phyloP scores from a whole-genome alignment of 2,888 invertebrate species.

The Chironomus tentans region DNA sequence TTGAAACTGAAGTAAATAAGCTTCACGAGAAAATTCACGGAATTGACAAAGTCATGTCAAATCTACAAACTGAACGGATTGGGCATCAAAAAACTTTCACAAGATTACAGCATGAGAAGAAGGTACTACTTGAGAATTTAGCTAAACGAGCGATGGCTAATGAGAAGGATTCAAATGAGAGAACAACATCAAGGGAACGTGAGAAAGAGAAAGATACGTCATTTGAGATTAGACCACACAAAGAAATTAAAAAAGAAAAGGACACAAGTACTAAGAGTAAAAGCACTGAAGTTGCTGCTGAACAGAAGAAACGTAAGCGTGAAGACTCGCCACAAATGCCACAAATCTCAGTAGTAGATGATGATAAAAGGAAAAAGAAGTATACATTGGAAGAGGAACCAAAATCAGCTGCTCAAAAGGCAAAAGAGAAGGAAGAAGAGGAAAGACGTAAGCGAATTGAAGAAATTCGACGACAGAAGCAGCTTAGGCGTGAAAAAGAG shows the following conservation, averaged over 20 bases:
- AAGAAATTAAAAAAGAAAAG: neutral
- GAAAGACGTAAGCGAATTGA: neutral
- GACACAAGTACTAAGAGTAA: no score
- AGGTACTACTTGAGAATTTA: slow-evolving; percentile 15
- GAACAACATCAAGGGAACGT: neutral
- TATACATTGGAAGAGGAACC: neutral
- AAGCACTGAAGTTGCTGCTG: neutral
- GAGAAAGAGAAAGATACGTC: no score
- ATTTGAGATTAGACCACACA: no score
- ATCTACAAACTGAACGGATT: slow-evolving; percentile 16
- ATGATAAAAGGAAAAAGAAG: slow-evolving; percentile 2
- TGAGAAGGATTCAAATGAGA: neutral
- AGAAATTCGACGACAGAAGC: neutral
- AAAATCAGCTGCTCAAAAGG: slow-evolving; percentile 1
- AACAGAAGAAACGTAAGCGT: slow-evolving; percentile 17
- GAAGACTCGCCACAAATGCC: neutral
- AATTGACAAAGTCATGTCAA: slow-evolving; percentile 25
- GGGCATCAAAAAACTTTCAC: slow-evolving; percentile 9
- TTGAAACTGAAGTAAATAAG: neutral
- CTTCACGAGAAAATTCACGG: slow-evolving; percentile 20
- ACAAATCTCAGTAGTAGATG: neutral
- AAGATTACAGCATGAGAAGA: slow-evolving; percentile 8
- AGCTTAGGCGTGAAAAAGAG: neutral
- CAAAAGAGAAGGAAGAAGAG: neutral
- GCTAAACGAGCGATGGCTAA: neutral